phyloP scores from a whole-genome alignment of 1,140 invertebrate genomes.

The Chymomyza costata region DNA sequence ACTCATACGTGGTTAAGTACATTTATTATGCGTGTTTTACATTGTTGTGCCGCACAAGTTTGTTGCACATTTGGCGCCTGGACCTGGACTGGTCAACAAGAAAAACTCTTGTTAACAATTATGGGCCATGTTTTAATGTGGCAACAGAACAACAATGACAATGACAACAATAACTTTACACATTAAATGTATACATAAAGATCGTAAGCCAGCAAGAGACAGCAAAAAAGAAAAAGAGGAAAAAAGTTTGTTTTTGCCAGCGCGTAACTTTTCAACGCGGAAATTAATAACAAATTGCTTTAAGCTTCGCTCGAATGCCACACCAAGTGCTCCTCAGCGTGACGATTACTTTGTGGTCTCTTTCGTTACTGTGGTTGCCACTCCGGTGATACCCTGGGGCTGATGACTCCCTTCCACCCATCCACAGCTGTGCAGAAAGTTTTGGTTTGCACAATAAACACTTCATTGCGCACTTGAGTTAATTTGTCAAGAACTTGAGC shows the following conservation, averaged over 20 bases:
- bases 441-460: slow-evolving; percentile 58
- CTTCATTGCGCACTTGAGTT: slow-evolving; percentile 68
- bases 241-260: slow-evolving; percentile 42
- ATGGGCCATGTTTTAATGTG: slow-evolving; percentile 69
- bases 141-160: slow-evolving; percentile 42
- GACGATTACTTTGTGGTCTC: slow-evolving; percentile 45
- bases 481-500: slow-evolving; percentile 59
- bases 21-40: slow-evolving; percentile 71
- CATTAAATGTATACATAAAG: slow-evolving; percentile 51
- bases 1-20: slow-evolving; percentile 33
- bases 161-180: slow-evolving; percentile 60
- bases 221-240: slow-evolving; percentile 35
- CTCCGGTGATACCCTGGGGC: not conserved
- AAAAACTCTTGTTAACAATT: slow-evolving; percentile 68
- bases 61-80: slow-evolving; percentile 45
- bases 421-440: slow-evolving; percentile 39
- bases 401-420: slow-evolving; percentile 19
- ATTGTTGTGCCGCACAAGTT: slow-evolving; percentile 63
- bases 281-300: slow-evolving; percentile 73
- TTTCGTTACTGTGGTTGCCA: slow-evolving; percentile 4
- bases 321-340: no score
- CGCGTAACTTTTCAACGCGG: slow-evolving; percentile 56
- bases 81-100: slow-evolving; percentile 52
- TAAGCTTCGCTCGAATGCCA: no score
- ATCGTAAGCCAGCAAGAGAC: slow-evolving; percentile 30